Evolutionary conservation across 2,888 invertebrate species (phyloP), one percentile per base, ranked within the genome.

Genomic region (Drosophila barbarae): DNA sequence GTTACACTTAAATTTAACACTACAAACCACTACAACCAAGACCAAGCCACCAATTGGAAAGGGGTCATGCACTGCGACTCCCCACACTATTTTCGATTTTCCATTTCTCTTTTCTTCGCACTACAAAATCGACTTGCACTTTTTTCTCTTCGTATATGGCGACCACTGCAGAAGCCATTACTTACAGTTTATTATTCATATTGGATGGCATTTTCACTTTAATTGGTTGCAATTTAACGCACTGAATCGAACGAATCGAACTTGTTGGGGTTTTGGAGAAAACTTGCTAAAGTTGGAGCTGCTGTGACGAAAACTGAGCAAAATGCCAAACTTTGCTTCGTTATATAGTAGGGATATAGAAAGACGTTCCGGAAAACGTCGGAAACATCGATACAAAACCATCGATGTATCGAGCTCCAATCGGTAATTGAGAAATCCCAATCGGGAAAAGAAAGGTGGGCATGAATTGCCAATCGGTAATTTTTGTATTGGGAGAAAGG

Each of bases 151-250:
- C 46, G 36, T 55, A 65, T 61, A 70, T 74, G 72, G 71, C 52
- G 63, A 69, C 60, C 55, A 36, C n/a, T 10, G 5, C 70, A 74
- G 42, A 44, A 36, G 64, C 84, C 77, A 82, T 75, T 88, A 88
- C 88, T 89, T 88, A 88, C 88, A 88, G 88, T 88, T 89, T 88
- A 89, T 89, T 88, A 89, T 88, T 88, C 89, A 88, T 88, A 77
- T 82, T 88, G 82, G 89, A 88, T 85, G 88, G 88, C 88, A 88
- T 88, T 76, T 87, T 89, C 69, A 86, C 80, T 80, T 80, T 81
- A 85, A 87, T 82, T 88, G 83, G 79, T 87, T 87, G 81, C 73
- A 86, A 85, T 58, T 87, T 80, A 77, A 84, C 81, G 81, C 86
- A 84, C 79, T 73, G 77, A 78, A 69, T 18, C 18, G 18, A 76